phyloP scores from a whole-genome alignment of 2,888 invertebrate genomes.

The Helobdella robusta region DNA sequence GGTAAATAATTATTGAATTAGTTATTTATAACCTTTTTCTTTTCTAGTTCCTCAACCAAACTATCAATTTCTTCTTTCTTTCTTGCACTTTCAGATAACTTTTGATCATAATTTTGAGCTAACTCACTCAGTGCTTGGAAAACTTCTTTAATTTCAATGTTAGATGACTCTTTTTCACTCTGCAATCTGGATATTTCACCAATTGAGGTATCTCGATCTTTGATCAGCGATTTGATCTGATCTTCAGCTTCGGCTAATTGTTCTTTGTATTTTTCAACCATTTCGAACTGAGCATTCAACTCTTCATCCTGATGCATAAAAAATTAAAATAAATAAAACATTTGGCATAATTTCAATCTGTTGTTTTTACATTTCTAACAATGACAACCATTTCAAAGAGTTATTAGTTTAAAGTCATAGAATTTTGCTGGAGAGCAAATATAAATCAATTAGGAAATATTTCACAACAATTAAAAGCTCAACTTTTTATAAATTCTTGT shows the following conservation, averaged over 20 bases:
- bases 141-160: constrained; percentile 26
- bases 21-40: constrained; percentile 60
- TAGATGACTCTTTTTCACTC: constrained; percentile 19
- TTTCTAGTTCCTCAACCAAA: constrained; percentile 76
- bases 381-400: too few species aligned
- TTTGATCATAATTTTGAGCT: constrained; percentile 98
- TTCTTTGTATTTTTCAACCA: constrained; percentile 76
- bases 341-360: not conserved
- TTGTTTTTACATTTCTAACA: too few species aligned
- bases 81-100: constrained; percentile 88
- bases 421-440: not conserved
- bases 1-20: not conserved
- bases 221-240: constrained; percentile 58
- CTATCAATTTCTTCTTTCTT: constrained; percentile 90
- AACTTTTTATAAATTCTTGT: not conserved
- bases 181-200: constrained; percentile 17
- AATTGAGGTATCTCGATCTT: constrained; percentile 8
- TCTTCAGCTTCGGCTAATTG: constrained; percentile 92
- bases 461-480: too few species aligned
- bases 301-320: constrained; percentile 68
- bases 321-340: not conserved
- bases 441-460: not conserved
- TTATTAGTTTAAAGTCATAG: too few species aligned
- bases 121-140: constrained; percentile 88
- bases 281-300: constrained; percentile 92